These are phyloP conservation scores for Ameiurus melas DNA, from an alignment of 2,113 vertebrate species.

Conservation along the genomic window DNA sequence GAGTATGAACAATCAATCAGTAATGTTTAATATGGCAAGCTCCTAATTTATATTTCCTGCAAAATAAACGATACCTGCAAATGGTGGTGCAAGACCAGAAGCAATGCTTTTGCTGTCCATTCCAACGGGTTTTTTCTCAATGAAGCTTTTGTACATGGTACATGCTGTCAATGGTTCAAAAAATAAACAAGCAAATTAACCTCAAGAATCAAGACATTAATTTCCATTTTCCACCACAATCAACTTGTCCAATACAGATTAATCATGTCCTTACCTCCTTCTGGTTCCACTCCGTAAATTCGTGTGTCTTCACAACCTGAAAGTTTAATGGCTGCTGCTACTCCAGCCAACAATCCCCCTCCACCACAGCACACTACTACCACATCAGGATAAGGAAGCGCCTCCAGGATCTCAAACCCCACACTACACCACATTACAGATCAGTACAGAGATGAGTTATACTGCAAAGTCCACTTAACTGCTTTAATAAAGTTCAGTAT, in stretches of 20 bases:
- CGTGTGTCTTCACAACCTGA: conserved; percentile 68
- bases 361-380: conserved; percentile 76
- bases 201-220: background rate
- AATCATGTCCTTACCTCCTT: conserved; percentile 69
- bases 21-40: background rate
- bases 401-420: conserved; percentile 74
- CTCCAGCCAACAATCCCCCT: conserved; percentile 73
- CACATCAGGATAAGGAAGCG: conserved; percentile 66
- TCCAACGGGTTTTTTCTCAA: conserved; percentile 70
- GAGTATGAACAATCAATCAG: background rate
- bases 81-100: conserved; percentile 74
- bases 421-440: conserved; percentile 56
- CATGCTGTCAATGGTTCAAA: conserved; percentile 64
- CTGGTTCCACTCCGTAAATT: conserved; percentile 77
- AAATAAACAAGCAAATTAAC: background rate
- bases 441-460: background rate
- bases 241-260: background rate
- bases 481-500: background rate
- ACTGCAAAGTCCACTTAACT: background rate
- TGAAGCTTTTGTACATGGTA: conserved; percentile 76
- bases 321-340: conserved; percentile 72
- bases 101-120: conserved; percentile 76
- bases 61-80: conserved; percentile 63
- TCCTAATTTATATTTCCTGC: background rate
- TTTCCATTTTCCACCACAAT: background rate